A percentile compares a stretch with the other conserved stretches of the same genome.
Conservation (phyloP, 2,888 invertebrate genomes). For the Morpho achilles region DNA sequence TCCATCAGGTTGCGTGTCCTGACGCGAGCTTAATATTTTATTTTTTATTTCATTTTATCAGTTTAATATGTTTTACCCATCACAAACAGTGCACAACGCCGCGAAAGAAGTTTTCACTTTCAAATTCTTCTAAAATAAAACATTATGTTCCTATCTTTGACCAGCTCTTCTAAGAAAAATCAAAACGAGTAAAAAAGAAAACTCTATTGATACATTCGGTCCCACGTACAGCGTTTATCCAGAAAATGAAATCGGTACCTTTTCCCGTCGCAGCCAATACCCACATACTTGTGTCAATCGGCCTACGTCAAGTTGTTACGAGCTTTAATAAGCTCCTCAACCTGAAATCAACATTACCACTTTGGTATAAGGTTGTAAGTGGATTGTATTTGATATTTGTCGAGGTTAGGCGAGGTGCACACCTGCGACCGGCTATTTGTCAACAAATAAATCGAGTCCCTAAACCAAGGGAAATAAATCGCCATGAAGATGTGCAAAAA, state of each 20-base stretch:
- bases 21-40: too few relatives aligned
- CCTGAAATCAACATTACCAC: constrained; percentile 2
- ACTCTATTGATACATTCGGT: constrained; percentile 18
- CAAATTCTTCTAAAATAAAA: too few relatives aligned
- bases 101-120: too few relatives aligned
- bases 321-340: constrained; percentile 3
- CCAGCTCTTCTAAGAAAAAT: too few relatives aligned
- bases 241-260: constrained; percentile 21
- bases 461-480: constrained; percentile 32
- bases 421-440: constrained; percentile 29
- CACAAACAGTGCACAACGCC: too few relatives aligned
- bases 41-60: too few relatives aligned
- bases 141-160: too few relatives aligned
- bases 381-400: too few relatives aligned
- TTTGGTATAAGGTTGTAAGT: background rate
- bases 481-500: constrained; percentile 32
- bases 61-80: too few relatives aligned
- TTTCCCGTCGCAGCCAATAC: constrained; percentile 16
- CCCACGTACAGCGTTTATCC: constrained; percentile 18
- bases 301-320: constrained; percentile 34
- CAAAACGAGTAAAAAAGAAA: constrained; percentile 2
- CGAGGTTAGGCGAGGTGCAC: constrained; percentile 17
- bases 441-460: constrained; percentile 31
- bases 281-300: constrained; percentile 37
- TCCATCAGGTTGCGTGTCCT: too few relatives aligned